A percentile compares a stretch with the other conserved stretches of the same genome.
phyloP scores from a whole-genome alignment of 2,888 invertebrate genomes.

The Phasia obesa region DNA sequence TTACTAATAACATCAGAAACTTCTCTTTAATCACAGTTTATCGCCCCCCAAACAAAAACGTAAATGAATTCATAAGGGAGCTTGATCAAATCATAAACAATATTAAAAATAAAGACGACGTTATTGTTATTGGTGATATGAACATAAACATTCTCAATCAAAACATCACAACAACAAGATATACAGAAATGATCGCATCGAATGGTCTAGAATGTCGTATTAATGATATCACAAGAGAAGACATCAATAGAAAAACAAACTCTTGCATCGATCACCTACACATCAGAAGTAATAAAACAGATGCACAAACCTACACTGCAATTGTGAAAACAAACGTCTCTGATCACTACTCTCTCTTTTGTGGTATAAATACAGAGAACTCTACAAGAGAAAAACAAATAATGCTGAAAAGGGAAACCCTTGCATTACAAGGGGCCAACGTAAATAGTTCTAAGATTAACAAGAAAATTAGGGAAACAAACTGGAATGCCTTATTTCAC shows the following conservation, averaged over 20 bases:
- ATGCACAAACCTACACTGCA: not conserved
- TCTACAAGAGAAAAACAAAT: too few relatives aligned
- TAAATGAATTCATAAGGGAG: too few relatives aligned
- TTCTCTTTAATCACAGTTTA: too few relatives aligned
- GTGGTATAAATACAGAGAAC: too few relatives aligned
- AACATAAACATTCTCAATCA: not conserved
- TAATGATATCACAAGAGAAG: not conserved
- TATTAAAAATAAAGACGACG: not conserved
- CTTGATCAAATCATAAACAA: too few relatives aligned
- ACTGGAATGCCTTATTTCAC: too few relatives aligned
- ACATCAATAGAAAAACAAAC: not conserved
- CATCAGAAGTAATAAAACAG: not conserved
- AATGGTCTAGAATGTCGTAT: not conserved
- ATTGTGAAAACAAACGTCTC: not conserved
- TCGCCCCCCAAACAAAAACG: too few relatives aligned
- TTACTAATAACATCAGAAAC: not conserved
- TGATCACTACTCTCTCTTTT: not conserved
- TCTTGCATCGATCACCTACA: not conserved
- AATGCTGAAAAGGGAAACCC: too few relatives aligned
- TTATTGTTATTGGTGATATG: not conserved
- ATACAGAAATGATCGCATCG: not conserved
- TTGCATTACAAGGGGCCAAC: too few relatives aligned
- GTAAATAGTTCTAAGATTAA: too few relatives aligned
- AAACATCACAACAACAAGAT: slow-evolving; percentile 1
- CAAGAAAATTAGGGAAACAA: too few relatives aligned